Evolutionary conservation across 2,797 vertebrate genomes (phyloP).

Genomic region (Pteropus rufus): DNA sequence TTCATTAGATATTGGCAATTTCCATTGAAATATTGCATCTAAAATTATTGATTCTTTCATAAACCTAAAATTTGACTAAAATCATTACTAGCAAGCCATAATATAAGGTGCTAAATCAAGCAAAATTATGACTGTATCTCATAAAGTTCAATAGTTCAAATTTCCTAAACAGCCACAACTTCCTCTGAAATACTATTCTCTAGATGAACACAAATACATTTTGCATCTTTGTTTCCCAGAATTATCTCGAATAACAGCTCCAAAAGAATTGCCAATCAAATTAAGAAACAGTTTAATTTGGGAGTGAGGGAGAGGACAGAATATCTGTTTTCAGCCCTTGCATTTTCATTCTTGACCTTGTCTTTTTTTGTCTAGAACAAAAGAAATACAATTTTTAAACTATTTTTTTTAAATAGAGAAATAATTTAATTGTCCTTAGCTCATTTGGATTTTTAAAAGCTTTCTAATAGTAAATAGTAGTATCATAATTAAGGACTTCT

Average conservation of each 20-base stretch:
- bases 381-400: slow-evolving; percentile 20
- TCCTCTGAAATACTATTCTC: not conserved
- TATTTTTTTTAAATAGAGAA: slow-evolving; percentile 9
- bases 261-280: slow-evolving; percentile 9
- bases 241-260: not conserved
- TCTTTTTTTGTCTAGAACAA: not conserved
- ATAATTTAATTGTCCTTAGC: slow-evolving; percentile 3
- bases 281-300: slow-evolving; percentile 20
- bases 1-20: slow-evolving; percentile 1
- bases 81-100: not conserved
- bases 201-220: not conserved
- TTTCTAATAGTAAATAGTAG: slow-evolving; percentile 46
- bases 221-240: slow-evolving; percentile 4
- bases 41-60: not conserved
- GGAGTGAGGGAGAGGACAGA: not conserved
- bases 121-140: slow-evolving; percentile 23
- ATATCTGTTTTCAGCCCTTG: not conserved
- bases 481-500: not conserved
- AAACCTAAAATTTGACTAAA: slow-evolving; percentile 42
- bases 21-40: slow-evolving; percentile 25
- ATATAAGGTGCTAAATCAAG: not conserved
- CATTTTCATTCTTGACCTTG: not conserved
- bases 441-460: slow-evolving; percentile 39
- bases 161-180: slow-evolving; percentile 31
- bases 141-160: slow-evolving; percentile 4